phyloP scores from a whole-genome alignment of 2,113 vertebrate genomes.

The Nesogale talazaci region DNA sequence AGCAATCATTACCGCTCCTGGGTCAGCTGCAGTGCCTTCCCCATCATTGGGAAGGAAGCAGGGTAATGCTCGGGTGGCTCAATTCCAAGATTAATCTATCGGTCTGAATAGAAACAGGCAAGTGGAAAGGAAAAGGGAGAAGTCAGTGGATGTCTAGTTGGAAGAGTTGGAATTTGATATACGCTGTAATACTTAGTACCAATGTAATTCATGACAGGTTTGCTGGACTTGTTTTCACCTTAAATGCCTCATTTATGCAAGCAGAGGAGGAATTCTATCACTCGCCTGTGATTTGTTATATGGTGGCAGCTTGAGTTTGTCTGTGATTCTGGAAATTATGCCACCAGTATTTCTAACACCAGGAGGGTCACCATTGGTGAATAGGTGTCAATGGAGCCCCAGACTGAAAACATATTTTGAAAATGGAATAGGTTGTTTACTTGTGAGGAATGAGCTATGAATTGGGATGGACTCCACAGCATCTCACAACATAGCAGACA shows the following conservation, averaged over 20 bases:
- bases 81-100: background rate
- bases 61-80: background rate
- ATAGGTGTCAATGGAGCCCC: too few species aligned
- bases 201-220: background rate
- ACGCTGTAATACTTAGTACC: background rate
- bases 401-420: too few species aligned
- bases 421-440: too few species aligned
- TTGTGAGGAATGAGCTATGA: too few species aligned
- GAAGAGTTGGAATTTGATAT: background rate
- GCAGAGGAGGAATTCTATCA: background rate
- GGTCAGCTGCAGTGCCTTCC: background rate
- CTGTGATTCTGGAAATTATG: too few species aligned
- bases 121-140: background rate
- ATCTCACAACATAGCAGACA: too few species aligned
- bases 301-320: too few species aligned
- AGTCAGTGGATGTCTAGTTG: background rate
- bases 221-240: background rate
- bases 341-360: too few species aligned
- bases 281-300: too few species aligned
- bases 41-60: constrained; percentile 17
- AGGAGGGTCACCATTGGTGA: too few species aligned
- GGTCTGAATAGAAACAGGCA: background rate
- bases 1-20: background rate
- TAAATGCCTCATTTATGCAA: background rate
- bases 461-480: too few species aligned